phyloP scores from a whole-genome alignment of 2,113 vertebrate species.

The Corydoras maculifer region DNA sequence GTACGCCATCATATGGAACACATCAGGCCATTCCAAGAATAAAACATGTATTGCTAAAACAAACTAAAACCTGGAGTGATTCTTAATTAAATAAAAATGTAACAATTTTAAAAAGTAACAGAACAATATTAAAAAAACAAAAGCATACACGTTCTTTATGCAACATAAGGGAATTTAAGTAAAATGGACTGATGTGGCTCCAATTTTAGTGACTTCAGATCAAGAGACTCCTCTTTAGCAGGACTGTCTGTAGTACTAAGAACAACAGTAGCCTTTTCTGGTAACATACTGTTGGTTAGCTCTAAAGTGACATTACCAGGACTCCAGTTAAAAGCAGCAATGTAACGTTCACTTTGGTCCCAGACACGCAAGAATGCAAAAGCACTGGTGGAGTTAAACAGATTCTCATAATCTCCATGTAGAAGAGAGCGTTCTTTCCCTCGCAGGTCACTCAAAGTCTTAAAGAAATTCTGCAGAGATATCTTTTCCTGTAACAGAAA shows the following conservation, averaged over 20 bases:
- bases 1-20: background rate
- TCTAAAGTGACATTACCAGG: background rate
- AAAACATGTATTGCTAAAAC: background rate
- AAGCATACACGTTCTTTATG: constrained; percentile 43
- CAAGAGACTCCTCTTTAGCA: constrained; percentile 16
- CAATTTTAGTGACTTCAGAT: constrained; percentile 52
- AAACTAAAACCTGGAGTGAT: background rate
- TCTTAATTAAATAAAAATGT: background rate
- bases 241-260: constrained; percentile 55
- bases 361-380: constrained; percentile 69
- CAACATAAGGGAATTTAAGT: constrained; percentile 62
- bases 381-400: constrained; percentile 33
- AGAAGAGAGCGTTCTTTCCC: constrained; percentile 71
- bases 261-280: constrained; percentile 43
- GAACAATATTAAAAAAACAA: background rate
- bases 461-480: constrained; percentile 55
- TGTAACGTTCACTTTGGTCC: constrained; percentile 77
- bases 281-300: constrained; percentile 37
- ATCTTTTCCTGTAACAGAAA: constrained; percentile 49
- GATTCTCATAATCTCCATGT: constrained; percentile 62
- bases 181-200: constrained; percentile 62
- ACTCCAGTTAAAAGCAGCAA: constrained; percentile 70
- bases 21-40: background rate
- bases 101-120: constrained; percentile 25
- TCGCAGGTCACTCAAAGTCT: constrained; percentile 60